These are phyloP conservation scores for Aplocera efformata DNA, from an alignment of 2,888 invertebrate genomes.

Conservation along the genomic window DNA sequence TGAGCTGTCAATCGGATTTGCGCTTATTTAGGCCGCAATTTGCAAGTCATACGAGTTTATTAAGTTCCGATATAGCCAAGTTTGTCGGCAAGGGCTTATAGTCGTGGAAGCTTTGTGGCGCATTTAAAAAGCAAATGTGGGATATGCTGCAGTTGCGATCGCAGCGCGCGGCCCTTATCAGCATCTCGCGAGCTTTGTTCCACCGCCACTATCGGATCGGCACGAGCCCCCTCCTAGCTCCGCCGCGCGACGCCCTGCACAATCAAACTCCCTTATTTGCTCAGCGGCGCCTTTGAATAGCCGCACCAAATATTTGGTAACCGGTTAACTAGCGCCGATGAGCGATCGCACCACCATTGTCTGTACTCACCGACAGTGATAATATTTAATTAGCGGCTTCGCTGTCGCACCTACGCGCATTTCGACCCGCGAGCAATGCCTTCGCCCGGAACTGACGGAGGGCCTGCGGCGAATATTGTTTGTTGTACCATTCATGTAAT, in stretches of 20 bases:
- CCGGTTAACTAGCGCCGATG: slow-evolving; percentile 72
- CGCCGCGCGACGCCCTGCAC: slow-evolving; percentile 31
- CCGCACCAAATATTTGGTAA: slow-evolving; percentile 70
- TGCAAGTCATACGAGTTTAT: slow-evolving; percentile 50
- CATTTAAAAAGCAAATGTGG: slow-evolving; percentile 50
- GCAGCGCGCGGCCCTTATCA: slow-evolving; percentile 55
- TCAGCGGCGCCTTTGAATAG: slow-evolving; percentile 71
- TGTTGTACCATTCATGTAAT: slow-evolving; percentile 55
- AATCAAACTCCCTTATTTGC: slow-evolving; percentile 53
- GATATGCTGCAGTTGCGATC: slow-evolving; percentile 51
- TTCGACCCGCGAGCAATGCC: slow-evolving; percentile 42
- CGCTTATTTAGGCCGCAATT: slow-evolving; percentile 62
- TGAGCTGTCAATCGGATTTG: slow-evolving; percentile 61
- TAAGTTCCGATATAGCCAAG: slow-evolving; percentile 8
- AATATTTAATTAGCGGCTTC: slow-evolving; percentile 76
- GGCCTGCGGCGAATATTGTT: slow-evolving; percentile 62
- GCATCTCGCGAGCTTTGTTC: slow-evolving; percentile 61
- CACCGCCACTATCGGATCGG: slow-evolving; percentile 63
- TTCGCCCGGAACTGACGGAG: slow-evolving; percentile 52
- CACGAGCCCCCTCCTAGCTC: slow-evolving; percentile 41
- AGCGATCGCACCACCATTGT: slow-evolving; percentile 67
- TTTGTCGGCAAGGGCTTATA: slow-evolving; percentile 16
- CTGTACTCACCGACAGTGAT: slow-evolving; percentile 68
- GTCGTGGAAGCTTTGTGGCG: slow-evolving; percentile 22
- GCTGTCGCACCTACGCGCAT: slow-evolving; percentile 68